Evolutionary conservation across 2,888 invertebrate species (phyloP), one percentile per base, ranked within the genome.

Genomic region (Pherbina coryleti): DNA sequence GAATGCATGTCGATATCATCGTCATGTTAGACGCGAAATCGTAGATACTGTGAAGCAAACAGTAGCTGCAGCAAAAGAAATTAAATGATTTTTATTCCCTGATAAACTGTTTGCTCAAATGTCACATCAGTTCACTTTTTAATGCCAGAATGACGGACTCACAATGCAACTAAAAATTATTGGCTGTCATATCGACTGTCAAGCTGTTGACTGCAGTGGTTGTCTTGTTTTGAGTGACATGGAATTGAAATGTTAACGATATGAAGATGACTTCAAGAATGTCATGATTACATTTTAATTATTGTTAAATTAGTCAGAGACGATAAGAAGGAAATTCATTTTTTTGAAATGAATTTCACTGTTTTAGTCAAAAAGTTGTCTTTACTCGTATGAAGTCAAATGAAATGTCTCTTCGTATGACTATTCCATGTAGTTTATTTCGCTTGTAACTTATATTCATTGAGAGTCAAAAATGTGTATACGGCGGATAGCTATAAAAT

Each of bases 281-380:
- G 73, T 73, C 62, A 85, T 86, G 87, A 86, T 86, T 86, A 86
- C 87, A 87, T 84, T 86, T 87, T 87, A 87, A 86, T 86, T 86
- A 86, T 84, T 87, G 86, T 87, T 86, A 85, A 87, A 85, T 87
- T 86, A 85, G 81, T 84, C 80, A 82, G 86, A 14, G 22, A 5
- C 44, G 72, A 70, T 70, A 53, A n/a, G 37, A 19, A n/a, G n/a
- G n/a, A n/a, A 11, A n/a, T n/a, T n/a, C n/a, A n/a, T n/a, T n/a
- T n/a, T n/a, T n/a, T n/a, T n/a, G n/a, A n/a, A n/a, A n/a, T n/a
- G n/a, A n/a, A n/a, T n/a, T n/a, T n/a, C n/a, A n/a, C n/a, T n/a
- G n/a, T n/a, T n/a, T n/a, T n/a, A n/a, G n/a, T n/a, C n/a, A 14
- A 17, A 51, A n/a, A 51, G 9, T 3, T 51, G 51, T n/a, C 8